Evolutionary conservation across 2,113 vertebrate species (phyloP), one percentile per base, ranked within the genome.

Genomic region (Ophthalmolycus amberensis): DNA sequence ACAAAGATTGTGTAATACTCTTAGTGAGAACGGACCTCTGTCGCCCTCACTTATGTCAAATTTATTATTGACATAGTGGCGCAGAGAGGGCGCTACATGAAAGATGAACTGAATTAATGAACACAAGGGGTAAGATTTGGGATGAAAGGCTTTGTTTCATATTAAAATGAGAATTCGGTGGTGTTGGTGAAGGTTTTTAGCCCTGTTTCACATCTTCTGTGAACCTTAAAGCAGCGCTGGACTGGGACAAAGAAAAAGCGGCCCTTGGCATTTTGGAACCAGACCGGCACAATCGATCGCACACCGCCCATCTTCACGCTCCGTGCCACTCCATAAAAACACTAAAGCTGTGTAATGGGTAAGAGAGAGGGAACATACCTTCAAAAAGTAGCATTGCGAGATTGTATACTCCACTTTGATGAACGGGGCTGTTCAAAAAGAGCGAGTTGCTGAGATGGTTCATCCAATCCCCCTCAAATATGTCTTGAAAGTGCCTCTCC

Each of bases 31-130:
- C 62, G 15, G 29, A 75, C 59, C 73, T 77, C 8, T 59, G 75
- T 65, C 42, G 6, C 25, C 46, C 32, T 72, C 27, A 60, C 50
- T 83, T 83, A 27, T 54, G 37, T 88, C 71, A 79, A 18, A 22
- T 71, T 40, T 60, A 48, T 42, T 50, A 64, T 14, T 50, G 38
- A 77, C 54, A 37, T n/a, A 68, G 54, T 10, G 5, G 4, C 15
- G 18, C 10, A 72, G 58, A 76, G 40, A 75, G 58, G 15, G 37
- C 10, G 14, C 40, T 48, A 15, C 11, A 42, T 27, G 42, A 81
- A 82, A 42, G 40, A 68, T 64, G 29, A 80, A 15, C 9, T 10
- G 42, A 27, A 71, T 67, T 58, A 84, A 75, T 69, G 27, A 66
- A 76, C 74, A 77, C 52, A 18, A 25, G 22, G 42, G 16, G 11